phyloP scores from a whole-genome alignment of 2,797 vertebrate genomes.

The Kryptopterus vitreolus region DNA sequence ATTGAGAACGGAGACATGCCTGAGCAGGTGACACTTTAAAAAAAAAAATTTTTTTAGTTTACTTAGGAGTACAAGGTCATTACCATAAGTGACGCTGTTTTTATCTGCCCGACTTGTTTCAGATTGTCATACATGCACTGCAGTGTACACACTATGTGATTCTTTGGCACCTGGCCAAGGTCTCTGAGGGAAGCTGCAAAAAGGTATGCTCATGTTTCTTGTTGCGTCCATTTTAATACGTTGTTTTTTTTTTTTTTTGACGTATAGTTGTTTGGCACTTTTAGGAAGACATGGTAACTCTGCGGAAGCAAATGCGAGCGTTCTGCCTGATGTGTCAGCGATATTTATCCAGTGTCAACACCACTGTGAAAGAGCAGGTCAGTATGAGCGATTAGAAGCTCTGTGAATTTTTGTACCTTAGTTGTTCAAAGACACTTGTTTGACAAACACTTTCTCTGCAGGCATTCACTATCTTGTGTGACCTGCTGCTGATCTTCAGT shows the following conservation, averaged over 20 bases:
- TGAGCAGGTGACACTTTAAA: constrained; percentile 83
- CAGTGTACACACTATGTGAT: constrained; percentile 99
- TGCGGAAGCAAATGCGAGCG: constrained; percentile 98
- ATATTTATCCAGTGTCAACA: constrained; percentile 98
- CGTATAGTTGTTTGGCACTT: constrained; percentile 35
- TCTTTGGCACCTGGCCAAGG: constrained; percentile 95
- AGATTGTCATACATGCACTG: constrained; percentile 98
- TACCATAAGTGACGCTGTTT: neutral
- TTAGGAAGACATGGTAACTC: constrained; percentile 91
- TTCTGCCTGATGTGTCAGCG: constrained; percentile 99
- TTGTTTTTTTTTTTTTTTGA: neutral
- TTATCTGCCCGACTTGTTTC: constrained; percentile 38
- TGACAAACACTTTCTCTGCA: constrained; percentile 58
- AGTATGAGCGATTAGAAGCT: constrained; percentile 45
- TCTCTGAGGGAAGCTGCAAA: constrained; percentile 91
- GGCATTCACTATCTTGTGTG: constrained; percentile 98
- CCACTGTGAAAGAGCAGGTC: constrained; percentile 98
- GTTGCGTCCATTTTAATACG: neutral
- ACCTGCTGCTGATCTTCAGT: constrained; percentile 98
- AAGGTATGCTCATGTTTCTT: constrained; percentile 76
- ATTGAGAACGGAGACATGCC: constrained; percentile 99
- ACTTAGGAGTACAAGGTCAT: neutral
- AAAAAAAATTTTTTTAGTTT: neutral
- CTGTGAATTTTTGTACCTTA: neutral
- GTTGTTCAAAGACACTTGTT: neutral